Evolutionary conservation across 2,797 vertebrate species (phyloP).

Genomic region (Manis javanica): DNA sequence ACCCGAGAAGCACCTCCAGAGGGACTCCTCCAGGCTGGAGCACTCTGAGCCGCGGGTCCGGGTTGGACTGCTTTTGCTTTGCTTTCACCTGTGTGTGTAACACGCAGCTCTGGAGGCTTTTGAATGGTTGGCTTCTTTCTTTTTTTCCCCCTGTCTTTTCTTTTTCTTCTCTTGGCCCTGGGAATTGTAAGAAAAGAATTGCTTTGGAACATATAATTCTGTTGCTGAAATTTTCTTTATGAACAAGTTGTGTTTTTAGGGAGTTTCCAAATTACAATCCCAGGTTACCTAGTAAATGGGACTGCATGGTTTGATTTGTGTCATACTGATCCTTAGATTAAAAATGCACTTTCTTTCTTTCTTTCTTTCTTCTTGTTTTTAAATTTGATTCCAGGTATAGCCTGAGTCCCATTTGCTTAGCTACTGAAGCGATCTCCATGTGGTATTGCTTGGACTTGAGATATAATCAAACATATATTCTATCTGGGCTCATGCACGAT

Average conservation of each 20-base stretch:
- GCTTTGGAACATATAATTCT: slow-evolving; percentile 52
- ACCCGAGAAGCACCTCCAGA: background rate
- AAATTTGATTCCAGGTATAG: slow-evolving; percentile 56
- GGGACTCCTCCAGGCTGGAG: background rate
- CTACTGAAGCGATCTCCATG: slow-evolving; percentile 37
- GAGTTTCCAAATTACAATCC: slow-evolving; percentile 26
- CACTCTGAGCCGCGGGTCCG: background rate
- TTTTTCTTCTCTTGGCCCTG: background rate
- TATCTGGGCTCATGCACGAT: slow-evolving; percentile 25
- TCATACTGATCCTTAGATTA: slow-evolving; percentile 53
- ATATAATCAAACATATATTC: slow-evolving; percentile 59
- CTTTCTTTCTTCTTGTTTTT: background rate
- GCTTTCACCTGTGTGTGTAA: background rate
- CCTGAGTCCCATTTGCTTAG: slow-evolving; percentile 58
- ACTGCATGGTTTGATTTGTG: slow-evolving; percentile 45
- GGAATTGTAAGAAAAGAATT: slow-evolving; percentile 45
- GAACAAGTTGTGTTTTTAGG: slow-evolving; percentile 34
- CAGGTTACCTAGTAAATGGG: background rate
- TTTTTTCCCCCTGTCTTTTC: rapidly evolving
- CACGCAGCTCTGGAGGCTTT: background rate
- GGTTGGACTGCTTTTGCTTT: slow-evolving; percentile 26
- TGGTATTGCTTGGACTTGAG: slow-evolving; percentile 21
- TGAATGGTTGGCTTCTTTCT: background rate
- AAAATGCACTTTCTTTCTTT: slow-evolving; percentile 56
- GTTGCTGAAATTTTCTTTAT: slow-evolving; percentile 54